Percentiles rank a stretch among this genome's conserved stretches.
phyloP scores from a whole-genome alignment of 2,113 vertebrate species.

The Petaurus breviceps region DNA sequence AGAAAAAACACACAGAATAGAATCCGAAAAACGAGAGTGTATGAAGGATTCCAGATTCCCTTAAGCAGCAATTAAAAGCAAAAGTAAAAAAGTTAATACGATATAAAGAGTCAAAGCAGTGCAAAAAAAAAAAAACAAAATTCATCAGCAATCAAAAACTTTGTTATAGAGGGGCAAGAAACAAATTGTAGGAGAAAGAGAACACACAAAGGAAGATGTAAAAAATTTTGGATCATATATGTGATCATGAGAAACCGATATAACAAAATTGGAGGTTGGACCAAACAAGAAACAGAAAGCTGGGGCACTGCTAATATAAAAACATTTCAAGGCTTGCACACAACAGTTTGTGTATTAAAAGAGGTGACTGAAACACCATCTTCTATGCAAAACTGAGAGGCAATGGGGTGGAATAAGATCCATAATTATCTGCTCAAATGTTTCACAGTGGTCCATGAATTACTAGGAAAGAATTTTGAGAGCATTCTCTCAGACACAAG shows the following conservation, averaged over 20 bases:
- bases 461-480: neutral
- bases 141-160: neutral
- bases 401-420: neutral
- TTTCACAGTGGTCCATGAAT: neutral
- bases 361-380: neutral
- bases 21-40: neutral
- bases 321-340: neutral
- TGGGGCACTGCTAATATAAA: neutral
- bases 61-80: neutral
- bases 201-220: neutral
- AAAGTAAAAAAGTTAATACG: neutral
- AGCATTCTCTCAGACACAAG: neutral
- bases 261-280: neutral
- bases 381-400: neutral
- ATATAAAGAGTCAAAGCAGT: neutral
- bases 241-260: neutral
- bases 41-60: neutral
- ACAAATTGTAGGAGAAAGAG: neutral
- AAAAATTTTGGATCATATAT: neutral
- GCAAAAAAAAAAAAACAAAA: neutral
- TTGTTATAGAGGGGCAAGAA: neutral
- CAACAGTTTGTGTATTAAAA: neutral
- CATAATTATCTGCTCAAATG: neutral
- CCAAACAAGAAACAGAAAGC: neutral
- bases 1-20: neutral